phyloP scores from a whole-genome alignment of 2,113 vertebrate species.

The Naja naja region DNA sequence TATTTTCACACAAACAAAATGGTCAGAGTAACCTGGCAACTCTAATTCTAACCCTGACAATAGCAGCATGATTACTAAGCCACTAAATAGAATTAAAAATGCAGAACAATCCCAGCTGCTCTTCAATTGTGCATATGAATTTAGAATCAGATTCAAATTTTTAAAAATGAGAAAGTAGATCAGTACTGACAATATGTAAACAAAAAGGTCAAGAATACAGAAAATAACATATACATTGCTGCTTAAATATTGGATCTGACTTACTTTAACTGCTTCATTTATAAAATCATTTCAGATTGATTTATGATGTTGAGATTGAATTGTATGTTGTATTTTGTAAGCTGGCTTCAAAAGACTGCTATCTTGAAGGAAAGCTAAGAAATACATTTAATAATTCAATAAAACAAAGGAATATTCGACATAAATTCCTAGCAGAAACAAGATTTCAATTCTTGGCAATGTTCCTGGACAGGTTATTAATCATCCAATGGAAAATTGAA shows the following conservation, averaged over 20 bases:
- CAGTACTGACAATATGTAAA: background rate
- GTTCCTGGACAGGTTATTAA: background rate
- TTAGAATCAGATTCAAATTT: background rate
- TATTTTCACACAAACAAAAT: background rate
- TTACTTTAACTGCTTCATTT: background rate
- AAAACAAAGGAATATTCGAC: background rate
- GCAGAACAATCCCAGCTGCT: background rate
- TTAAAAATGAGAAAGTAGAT: background rate
- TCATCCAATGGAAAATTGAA: background rate
- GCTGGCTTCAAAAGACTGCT: background rate
- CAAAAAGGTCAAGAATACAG: background rate
- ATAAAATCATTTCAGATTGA: background rate
- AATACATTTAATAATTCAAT: background rate
- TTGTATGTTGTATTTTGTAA: background rate
- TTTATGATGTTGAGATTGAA: background rate
- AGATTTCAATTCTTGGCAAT: background rate
- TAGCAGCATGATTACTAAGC: background rate
- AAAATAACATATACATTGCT: background rate
- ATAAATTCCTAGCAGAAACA: background rate
- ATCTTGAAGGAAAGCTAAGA: background rate
- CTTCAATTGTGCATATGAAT: background rate
- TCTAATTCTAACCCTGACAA: background rate
- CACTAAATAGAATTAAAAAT: background rate
- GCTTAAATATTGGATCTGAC: background rate
- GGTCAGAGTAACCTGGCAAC: background rate